phyloP scores from a whole-genome alignment of 2,888 invertebrate genomes.

The Oligia fasciuncula region DNA sequence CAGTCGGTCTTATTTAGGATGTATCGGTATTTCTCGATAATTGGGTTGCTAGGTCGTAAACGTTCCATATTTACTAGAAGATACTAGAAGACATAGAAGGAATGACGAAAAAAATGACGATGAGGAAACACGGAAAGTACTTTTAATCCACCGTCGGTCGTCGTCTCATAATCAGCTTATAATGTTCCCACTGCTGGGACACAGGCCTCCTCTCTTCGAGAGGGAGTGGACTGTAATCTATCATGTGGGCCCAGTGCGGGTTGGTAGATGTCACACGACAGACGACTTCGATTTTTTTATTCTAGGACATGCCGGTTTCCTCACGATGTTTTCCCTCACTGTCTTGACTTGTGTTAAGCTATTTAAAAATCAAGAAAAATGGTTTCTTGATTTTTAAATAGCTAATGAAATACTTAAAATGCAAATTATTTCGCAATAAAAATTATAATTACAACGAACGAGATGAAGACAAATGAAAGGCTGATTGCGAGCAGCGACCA shows the following conservation, averaged over 20 bases:
- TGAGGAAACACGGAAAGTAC: background rate
- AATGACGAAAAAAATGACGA: background rate
- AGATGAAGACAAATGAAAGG: slow-evolving; percentile 76
- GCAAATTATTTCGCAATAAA: slow-evolving; percentile 55
- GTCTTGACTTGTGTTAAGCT: too few relatives aligned
- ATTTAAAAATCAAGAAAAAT: slow-evolving; percentile 13
- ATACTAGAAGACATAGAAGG: background rate
- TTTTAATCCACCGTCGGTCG: background rate
- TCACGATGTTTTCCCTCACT: too few relatives aligned
- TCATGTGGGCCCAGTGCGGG: background rate
- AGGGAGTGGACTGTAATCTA: background rate
- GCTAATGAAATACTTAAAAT: background rate
- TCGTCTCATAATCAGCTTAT: background rate
- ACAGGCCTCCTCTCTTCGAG: background rate
- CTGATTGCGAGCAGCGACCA: slow-evolving; percentile 67
- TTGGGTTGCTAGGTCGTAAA: background rate
- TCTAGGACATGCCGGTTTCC: background rate
- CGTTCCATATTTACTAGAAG: background rate
- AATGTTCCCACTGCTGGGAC: background rate
- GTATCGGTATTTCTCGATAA: background rate
- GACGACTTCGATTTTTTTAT: background rate
- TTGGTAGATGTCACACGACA: background rate
- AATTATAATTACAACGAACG: slow-evolving; percentile 69
- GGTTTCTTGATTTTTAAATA: too few relatives aligned
- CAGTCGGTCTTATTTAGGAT: background rate